Percentiles rank a stretch among this genome's conserved stretches.
Evolutionary conservation across 2,888 invertebrate genomes (phyloP).

Genomic region (Pachymerium ferrugineum): DNA sequence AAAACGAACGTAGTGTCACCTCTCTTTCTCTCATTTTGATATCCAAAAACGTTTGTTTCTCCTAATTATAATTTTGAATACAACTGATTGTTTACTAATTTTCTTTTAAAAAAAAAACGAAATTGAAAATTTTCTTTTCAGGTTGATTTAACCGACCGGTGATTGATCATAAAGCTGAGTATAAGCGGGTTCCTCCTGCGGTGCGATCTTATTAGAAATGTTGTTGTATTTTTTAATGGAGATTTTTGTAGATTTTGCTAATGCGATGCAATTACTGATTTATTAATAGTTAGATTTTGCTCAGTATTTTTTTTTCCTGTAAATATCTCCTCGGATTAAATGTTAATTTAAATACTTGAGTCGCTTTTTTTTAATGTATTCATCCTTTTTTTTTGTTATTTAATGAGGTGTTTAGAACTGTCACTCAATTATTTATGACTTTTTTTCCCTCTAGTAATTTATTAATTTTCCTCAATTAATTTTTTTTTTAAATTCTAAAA

Average conservation of each 20-base stretch:
- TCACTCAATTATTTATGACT: background rate
- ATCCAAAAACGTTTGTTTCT: too few species aligned
- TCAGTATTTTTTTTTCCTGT: background rate
- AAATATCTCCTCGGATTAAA: background rate
- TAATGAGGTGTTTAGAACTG: background rate
- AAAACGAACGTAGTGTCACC: too few species aligned
- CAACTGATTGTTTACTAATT: too few species aligned
- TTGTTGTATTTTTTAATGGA: background rate
- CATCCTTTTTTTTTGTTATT: background rate
- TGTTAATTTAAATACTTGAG: background rate
- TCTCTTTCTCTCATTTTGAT: too few species aligned
- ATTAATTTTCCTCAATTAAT: background rate
- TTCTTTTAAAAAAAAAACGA: too few species aligned
- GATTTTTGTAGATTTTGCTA: background rate
- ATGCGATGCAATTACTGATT: background rate
- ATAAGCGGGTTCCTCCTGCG: constrained; percentile 8
- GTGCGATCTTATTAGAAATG: constrained; percentile 9
- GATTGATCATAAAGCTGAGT: background rate
- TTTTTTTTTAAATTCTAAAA: too few species aligned
- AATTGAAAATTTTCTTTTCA: too few species aligned
- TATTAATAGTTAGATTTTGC: background rate
- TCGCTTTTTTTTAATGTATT: background rate
- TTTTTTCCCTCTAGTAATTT: background rate
- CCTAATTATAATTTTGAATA: too few species aligned
- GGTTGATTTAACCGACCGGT: too few species aligned